Conservation (phyloP, 2,113 vertebrate genomes). For the Mustela lutreola region DNA sequence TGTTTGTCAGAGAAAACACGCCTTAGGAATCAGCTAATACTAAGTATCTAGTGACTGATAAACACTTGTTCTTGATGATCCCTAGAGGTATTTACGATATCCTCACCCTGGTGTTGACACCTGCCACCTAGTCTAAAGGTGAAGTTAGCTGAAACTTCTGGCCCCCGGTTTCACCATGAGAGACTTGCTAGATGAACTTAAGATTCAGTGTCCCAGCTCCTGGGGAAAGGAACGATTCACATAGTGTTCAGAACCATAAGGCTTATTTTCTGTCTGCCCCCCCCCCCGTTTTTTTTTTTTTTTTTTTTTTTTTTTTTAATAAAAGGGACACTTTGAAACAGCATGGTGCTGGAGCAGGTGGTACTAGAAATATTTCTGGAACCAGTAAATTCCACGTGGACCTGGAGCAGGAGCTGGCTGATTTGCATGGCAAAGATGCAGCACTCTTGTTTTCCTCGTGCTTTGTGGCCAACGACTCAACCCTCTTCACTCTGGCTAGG, state of each 20-base stretch:
- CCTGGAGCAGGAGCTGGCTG: conserved; percentile 95
- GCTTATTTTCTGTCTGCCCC: neutral
- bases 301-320: neutral
- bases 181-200: neutral
- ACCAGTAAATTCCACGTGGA: conserved; percentile 98
- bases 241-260: neutral
- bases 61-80: neutral
- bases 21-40: neutral
- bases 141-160: neutral
- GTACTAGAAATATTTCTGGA: conserved; percentile 98
- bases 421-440: conserved; percentile 97
- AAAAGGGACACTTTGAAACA: conserved; percentile 94
- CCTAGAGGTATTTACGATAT: too few relatives aligned
- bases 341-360: conserved; percentile 97
- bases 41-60: neutral
- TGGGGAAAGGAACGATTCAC: neutral
- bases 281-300: neutral
- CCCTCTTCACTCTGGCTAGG: conserved; percentile 97
- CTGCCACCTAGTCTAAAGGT: neutral
- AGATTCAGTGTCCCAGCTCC: neutral
- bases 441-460: conserved; percentile 97
- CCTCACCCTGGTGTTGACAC: neutral
- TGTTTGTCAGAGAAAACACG: neutral
- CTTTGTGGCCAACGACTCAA: conserved; percentile 98
- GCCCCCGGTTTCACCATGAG: neutral